These are phyloP conservation scores for Hemaris fuciformis DNA, from an alignment of 2,888 invertebrate species.

Conservation along the genomic window DNA sequence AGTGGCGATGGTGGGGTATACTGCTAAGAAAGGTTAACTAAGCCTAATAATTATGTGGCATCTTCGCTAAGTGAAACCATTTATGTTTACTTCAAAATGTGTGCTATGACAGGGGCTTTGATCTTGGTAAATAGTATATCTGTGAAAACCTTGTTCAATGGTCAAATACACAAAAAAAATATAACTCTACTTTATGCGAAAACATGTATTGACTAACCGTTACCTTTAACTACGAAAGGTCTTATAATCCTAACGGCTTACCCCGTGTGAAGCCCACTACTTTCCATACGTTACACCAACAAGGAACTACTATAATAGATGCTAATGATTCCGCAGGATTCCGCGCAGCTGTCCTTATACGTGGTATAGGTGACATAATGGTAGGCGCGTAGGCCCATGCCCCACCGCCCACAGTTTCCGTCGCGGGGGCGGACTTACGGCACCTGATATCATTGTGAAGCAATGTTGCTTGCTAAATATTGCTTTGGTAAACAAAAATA, in stretches of 20 bases:
- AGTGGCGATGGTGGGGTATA: too few species aligned
- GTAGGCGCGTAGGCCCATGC: slow-evolving; percentile 60
- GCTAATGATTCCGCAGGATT: slow-evolving; percentile 36
- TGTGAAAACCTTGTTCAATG: too few species aligned
- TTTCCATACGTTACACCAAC: neutral
- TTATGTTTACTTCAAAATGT: too few species aligned
- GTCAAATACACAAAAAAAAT: too few species aligned
- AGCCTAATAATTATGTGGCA: too few species aligned
- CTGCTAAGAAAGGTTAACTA: neutral
- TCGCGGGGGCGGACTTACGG: slow-evolving; percentile 64
- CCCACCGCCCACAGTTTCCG: slow-evolving; percentile 75
- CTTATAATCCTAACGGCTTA: too few species aligned
- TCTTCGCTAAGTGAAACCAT: too few species aligned
- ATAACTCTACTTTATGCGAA: too few species aligned
- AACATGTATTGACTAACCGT: too few species aligned
- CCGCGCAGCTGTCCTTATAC: slow-evolving; percentile 63
- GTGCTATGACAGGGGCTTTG: too few species aligned
- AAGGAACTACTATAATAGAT: slow-evolving; percentile 35
- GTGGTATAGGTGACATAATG: slow-evolving; percentile 73
- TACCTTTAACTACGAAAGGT: too few species aligned
- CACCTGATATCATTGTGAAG: slow-evolving; percentile 66
- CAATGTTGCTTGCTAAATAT: slow-evolving; percentile 32
- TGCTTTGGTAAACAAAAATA: neutral
- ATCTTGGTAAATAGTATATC: too few species aligned
- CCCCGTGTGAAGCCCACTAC: slow-evolving; percentile 18